Conservation (phyloP, 1,140 invertebrate genomes). For the Tetramorium parvispinum region DNA sequence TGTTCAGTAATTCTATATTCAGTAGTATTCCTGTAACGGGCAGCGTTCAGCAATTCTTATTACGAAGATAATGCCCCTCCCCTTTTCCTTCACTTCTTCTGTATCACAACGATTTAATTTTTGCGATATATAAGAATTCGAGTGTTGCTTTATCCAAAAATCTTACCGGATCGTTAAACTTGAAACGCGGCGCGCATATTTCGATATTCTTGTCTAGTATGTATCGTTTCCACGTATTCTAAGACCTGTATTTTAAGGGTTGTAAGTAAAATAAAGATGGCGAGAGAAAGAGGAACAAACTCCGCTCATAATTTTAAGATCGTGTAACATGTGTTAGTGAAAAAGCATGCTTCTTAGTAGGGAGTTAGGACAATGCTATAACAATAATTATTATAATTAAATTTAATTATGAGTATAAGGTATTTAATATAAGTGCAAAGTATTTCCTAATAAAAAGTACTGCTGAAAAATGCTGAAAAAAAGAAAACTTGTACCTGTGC, state of each 20-base stretch:
- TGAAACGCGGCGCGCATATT: constrained; percentile 66
- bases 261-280: constrained; percentile 49
- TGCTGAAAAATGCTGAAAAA: constrained; percentile 76
- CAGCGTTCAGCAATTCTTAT: neutral
- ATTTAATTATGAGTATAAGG: constrained; percentile 85
- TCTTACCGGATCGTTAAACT: constrained; percentile 28
- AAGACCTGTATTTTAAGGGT: constrained; percentile 80
- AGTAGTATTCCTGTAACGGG: neutral
- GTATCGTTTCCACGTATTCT: constrained; percentile 76
- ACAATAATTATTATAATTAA: constrained; percentile 86
- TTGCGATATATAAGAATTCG: neutral
- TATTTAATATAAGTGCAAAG: constrained; percentile 86
- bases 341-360: constrained; percentile 85
- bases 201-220: constrained; percentile 81
- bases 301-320: constrained; percentile 83
- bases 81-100: neutral
- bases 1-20: too few relatives aligned
- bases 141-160: neutral
- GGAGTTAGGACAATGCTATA: constrained; percentile 85
- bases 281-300: constrained; percentile 65
- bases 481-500: neutral
- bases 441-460: constrained; percentile 87
- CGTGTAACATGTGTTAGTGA: constrained; percentile 85
- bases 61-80: neutral
- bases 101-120: neutral